Conservation (phyloP, 2,113 vertebrate species). For the Edolisoma coerulescens region DNA sequence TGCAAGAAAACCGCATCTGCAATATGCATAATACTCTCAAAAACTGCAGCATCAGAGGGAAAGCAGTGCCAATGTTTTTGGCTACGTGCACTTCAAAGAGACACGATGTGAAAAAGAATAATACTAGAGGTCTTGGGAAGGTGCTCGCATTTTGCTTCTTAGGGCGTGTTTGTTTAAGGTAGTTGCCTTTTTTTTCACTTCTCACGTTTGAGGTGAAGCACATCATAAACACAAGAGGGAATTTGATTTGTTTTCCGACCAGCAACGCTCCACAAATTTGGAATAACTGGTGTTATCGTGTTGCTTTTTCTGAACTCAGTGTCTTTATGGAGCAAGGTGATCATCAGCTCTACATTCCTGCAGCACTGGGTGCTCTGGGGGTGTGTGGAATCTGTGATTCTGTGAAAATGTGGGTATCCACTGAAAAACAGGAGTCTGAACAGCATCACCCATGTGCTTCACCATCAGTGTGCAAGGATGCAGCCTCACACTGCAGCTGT, state of each 20-base stretch:
- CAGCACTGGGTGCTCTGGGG: neutral
- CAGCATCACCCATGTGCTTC: neutral
- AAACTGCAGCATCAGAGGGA: conserved; percentile 52
- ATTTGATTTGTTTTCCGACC: neutral
- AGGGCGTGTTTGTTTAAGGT: neutral
- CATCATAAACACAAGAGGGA: neutral
- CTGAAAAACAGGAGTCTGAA: neutral
- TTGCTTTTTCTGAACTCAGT: neutral
- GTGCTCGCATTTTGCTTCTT: neutral
- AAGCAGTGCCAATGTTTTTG: conserved; percentile 26
- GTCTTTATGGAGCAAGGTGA: neutral
- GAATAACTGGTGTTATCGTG: neutral
- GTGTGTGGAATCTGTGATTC: neutral
- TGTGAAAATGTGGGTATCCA: neutral
- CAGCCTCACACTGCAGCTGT: neutral
- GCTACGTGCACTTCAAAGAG: conserved; percentile 39
- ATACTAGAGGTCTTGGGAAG: neutral
- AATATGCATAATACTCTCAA: conserved; percentile 59
- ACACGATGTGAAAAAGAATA: neutral
- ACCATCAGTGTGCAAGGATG: neutral
- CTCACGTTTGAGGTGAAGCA: neutral
- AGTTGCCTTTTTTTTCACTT: neutral
- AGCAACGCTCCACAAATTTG: neutral
- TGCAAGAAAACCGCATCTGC: conserved; percentile 46
- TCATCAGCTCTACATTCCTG: neutral